Evolutionary conservation across 2,888 invertebrate species (phyloP).

Genomic region (Chaitophorus viminalis): DNA sequence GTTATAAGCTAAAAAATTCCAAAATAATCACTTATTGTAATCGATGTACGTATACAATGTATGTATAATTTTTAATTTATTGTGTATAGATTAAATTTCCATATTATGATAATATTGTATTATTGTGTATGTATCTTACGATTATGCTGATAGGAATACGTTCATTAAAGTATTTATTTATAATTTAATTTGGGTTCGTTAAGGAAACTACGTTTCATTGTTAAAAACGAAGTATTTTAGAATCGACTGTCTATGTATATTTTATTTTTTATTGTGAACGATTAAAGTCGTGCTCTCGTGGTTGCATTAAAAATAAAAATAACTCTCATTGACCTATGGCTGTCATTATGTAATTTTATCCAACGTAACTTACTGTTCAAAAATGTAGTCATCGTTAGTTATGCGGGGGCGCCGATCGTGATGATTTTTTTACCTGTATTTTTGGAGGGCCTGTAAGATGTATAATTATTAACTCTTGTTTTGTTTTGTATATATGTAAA

Average conservation of each 20-base stretch:
- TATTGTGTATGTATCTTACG: neutral
- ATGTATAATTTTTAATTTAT: neutral
- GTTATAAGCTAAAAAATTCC: neutral
- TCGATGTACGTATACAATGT: neutral
- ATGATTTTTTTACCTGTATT: constrained; percentile 17
- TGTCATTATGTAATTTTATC: constrained; percentile 38
- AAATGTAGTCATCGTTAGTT: constrained; percentile 20
- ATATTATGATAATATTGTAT: constrained; percentile 6
- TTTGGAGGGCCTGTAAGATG: constrained; percentile 20
- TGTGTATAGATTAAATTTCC: neutral
- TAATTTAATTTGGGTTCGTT: neutral
- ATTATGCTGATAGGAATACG: neutral
- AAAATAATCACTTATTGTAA: constrained; percentile 1
- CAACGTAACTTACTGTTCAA: constrained; percentile 30
- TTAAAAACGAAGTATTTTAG: constrained; percentile 1
- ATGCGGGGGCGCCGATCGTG: constrained; percentile 21
- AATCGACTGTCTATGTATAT: neutral
- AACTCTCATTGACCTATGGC: constrained; percentile 21
- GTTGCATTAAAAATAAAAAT: constrained; percentile 37
- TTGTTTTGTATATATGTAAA: constrained; percentile 7
- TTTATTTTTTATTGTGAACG: neutral
- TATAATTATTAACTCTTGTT: constrained; percentile 44
- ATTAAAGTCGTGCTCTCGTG: constrained; percentile 18
- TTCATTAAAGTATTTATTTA: constrained; percentile 4
- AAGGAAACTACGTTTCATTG: neutral